Conservation (phyloP, 2,797 vertebrate genomes). For the Acropternis orthonyx region DNA sequence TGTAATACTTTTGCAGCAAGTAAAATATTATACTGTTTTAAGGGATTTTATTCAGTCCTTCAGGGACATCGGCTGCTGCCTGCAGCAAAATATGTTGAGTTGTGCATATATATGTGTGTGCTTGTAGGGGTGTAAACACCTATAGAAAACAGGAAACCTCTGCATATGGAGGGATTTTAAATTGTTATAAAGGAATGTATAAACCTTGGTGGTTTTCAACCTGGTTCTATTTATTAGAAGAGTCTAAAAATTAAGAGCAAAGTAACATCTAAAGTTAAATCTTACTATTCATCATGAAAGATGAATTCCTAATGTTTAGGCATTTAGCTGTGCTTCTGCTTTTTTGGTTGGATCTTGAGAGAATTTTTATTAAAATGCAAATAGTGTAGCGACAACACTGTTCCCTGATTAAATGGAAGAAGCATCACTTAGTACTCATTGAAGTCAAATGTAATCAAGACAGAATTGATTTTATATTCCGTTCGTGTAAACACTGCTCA, state of each 20-base stretch:
- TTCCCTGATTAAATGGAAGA: slow-evolving; percentile 70
- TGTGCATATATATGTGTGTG: not conserved
- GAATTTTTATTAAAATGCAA: slow-evolving; percentile 71
- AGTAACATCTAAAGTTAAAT: slow-evolving; percentile 2
- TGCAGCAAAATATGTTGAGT: not conserved
- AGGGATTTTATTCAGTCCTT: not conserved
- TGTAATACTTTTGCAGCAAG: not conserved
- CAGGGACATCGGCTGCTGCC: not conserved
- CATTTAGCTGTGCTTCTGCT: not conserved
- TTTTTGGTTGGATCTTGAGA: slow-evolving; percentile 28
- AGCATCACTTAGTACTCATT: slow-evolving; percentile 66
- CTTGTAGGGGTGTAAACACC: not conserved
- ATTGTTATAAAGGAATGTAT: not conserved
- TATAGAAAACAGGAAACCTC: not conserved
- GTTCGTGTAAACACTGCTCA: slow-evolving; percentile 63
- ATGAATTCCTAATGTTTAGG: not conserved
- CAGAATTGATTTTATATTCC: slow-evolving; percentile 72
- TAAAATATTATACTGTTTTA: not conserved
- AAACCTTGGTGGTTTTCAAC: not conserved
- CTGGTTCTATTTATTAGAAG: not conserved
- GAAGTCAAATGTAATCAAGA: slow-evolving; percentile 75
- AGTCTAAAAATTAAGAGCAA: not conserved
- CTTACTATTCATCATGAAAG: not conserved
- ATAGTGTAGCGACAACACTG: slow-evolving; percentile 33
- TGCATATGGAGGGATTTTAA: not conserved